These are phyloP conservation scores for Mionectes olivaceus DNA, from an alignment of 2,797 vertebrate genomes.

Conservation along the genomic window DNA sequence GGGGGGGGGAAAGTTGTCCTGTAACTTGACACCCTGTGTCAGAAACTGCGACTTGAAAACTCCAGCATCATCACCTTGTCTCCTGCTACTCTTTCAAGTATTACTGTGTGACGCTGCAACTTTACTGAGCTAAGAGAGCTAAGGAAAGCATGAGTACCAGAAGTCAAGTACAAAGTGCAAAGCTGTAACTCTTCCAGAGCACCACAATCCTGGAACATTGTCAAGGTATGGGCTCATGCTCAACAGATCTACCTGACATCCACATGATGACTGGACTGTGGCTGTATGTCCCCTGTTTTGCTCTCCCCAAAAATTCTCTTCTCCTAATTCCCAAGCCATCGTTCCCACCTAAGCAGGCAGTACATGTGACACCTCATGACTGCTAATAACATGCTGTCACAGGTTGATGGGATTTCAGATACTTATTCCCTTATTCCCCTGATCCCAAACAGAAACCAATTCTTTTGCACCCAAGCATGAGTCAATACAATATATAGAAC, in stretches of 20 bases:
- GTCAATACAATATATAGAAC: neutral
- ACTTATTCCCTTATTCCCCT: neutral
- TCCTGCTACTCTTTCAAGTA: neutral
- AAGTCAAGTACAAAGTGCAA: neutral
- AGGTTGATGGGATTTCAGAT: neutral
- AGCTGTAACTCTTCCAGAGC: neutral
- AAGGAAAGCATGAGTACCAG: fast-evolving
- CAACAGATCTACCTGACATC: neutral
- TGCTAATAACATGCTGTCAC: fast-evolving
- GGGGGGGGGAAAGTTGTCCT: neutral
- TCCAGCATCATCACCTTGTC: neutral
- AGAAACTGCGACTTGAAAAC: neutral
- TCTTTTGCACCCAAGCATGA: neutral
- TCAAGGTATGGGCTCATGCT: neutral
- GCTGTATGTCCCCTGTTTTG: neutral
- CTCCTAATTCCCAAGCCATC: neutral
- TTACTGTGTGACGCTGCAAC: neutral
- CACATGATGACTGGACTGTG: neutral
- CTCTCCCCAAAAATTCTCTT: neutral
- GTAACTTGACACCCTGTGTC: fast-evolving
- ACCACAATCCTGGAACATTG: fast-evolving
- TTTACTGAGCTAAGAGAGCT: neutral
- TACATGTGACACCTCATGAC: fast-evolving
- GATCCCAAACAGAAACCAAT: neutral
- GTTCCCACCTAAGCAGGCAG: neutral